These are phyloP conservation scores for Laupala kohalensis DNA, from an alignment of 1,140 invertebrate genomes.

Conservation along the genomic window DNA sequence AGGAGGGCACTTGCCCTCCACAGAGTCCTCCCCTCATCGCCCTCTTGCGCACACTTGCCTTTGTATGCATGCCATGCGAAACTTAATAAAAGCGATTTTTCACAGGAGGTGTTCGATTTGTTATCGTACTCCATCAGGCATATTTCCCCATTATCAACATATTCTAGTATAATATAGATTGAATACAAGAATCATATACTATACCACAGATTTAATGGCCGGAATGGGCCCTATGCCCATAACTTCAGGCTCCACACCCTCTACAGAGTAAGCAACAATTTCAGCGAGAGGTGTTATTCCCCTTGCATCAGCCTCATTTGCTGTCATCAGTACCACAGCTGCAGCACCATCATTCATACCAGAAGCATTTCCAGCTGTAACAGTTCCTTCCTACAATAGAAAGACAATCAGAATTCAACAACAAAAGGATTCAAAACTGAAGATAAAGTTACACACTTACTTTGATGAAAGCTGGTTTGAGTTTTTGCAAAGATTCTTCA, in stretches of 20 bases:
- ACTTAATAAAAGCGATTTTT: no score
- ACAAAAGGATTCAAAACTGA: neutral
- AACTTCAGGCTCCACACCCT: constrained; percentile 55
- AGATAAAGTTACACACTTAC: constrained; percentile 26
- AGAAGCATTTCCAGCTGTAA: constrained; percentile 68
- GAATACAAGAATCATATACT: no score
- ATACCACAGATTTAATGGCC: constrained; percentile 50
- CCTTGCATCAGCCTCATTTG: constrained; percentile 34
- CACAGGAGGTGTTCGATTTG: no score
- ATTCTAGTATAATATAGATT: no score
- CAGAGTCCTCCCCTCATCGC: no score
- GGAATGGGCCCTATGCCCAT: constrained; percentile 67
- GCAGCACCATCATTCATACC: constrained; percentile 82
- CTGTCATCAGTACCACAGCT: constrained; percentile 55
- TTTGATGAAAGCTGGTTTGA: constrained; percentile 48
- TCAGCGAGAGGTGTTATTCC: constrained; percentile 42
- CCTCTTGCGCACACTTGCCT: no score
- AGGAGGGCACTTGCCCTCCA: no score
- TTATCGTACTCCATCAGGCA: no score
- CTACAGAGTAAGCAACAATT: constrained; percentile 51
- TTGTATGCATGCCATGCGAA: no score
- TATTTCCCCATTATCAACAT: no score
- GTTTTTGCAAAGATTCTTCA: constrained; percentile 40
- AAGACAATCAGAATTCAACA: neutral
- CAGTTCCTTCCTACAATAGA: constrained; percentile 36